Percentiles rank a stretch among this genome's conserved stretches.
phyloP scores from a whole-genome alignment of 1,140 invertebrate species.

The Nebria ingens region DNA sequence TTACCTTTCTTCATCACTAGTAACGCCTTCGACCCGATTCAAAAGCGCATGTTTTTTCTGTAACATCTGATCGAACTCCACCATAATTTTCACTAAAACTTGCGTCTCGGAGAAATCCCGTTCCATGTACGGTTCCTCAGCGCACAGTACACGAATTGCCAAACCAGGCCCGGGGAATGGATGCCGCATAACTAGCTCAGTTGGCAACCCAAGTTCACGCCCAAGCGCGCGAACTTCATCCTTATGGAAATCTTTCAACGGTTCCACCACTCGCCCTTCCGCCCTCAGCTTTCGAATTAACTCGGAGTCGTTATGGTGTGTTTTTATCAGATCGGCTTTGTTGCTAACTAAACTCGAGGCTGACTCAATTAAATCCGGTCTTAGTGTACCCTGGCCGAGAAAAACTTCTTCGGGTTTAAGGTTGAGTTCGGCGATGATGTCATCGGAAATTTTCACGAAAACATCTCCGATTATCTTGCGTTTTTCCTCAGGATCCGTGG shows the following conservation, averaged over 20 bases:
- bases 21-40: conserved; percentile 75
- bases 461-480: conserved; percentile 98
- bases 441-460: conserved; percentile 84
- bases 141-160: conserved; percentile 91
- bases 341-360: conserved; percentile 77
- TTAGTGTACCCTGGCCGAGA: conserved; percentile 63
- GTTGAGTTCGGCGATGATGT: conserved; percentile 70
- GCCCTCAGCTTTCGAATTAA: conserved; percentile 80
- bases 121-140: conserved; percentile 91
- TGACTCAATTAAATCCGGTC: conserved; percentile 97
- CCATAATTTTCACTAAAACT: conserved; percentile 87
- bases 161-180: conserved; percentile 95
- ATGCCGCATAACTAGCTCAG: conserved; percentile 82
- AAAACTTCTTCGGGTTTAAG: conserved; percentile 78
- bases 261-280: conserved; percentile 87
- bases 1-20: conserved; percentile 60
- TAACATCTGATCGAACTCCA: conserved; percentile 83
- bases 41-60: conserved; percentile 88
- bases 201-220: conserved; percentile 78
- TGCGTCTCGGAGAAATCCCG: conserved; percentile 92
- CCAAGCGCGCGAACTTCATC: conserved; percentile 89
- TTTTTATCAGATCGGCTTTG: conserved; percentile 94
- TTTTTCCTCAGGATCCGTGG: conserved; percentile 90
- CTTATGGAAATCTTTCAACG: conserved; percentile 98
- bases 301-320: conserved; percentile 99